A percentile compares a stretch with the other conserved stretches of the same genome.
These are phyloP conservation scores for Dendrocincla tyrannina DNA, from an alignment of 2,797 vertebrate genomes.

Conservation along the genomic window DNA sequence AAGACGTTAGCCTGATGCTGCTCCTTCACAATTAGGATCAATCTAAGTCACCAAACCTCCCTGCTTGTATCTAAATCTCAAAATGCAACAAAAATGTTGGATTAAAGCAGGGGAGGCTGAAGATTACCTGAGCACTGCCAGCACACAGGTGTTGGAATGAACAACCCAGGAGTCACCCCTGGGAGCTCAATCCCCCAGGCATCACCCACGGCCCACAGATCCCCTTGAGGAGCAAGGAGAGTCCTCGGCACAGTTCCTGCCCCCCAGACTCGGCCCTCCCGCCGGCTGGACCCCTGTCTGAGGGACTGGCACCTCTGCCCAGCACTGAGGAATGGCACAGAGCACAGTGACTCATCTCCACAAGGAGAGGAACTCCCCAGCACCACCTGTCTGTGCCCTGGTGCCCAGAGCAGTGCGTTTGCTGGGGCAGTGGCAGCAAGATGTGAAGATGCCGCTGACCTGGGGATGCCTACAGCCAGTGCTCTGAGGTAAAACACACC, in stretches of 20 bases:
- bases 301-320: neutral
- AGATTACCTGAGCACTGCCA: neutral
- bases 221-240: neutral
- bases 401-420: neutral
- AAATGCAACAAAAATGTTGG: neutral
- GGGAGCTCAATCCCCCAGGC: neutral
- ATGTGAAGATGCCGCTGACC: neutral
- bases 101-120: neutral
- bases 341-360: neutral
- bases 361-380: neutral
- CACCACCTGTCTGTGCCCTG: neutral
- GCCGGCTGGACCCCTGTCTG: neutral
- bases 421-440: neutral
- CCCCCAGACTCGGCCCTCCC: neutral
- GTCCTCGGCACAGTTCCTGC: neutral
- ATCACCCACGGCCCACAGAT: neutral
- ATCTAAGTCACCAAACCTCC: neutral
- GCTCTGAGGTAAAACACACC: neutral
- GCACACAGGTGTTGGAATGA: neutral
- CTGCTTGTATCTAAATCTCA: neutral
- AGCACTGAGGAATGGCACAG: neutral
- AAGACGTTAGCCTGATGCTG: neutral
- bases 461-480: slow-evolving; percentile 9
- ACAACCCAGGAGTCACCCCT: neutral
- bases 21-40: neutral